Conservation (phyloP, 2,113 vertebrate species). For the Microcebus ravelobensis region DNA sequence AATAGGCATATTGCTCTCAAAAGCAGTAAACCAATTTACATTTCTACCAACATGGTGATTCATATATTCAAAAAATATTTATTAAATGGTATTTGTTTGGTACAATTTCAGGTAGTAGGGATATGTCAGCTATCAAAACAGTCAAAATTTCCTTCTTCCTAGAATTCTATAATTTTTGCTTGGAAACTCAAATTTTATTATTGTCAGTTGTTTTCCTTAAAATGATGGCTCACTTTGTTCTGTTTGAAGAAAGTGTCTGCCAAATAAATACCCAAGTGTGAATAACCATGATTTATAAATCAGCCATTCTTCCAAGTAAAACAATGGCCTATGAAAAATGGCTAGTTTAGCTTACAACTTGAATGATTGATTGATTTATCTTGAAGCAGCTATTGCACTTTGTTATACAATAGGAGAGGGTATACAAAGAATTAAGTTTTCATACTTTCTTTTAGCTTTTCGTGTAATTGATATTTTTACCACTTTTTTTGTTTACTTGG, state of each 20-base stretch:
- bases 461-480: neutral
- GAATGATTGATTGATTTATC: neutral
- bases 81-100: neutral
- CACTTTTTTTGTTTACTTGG: neutral
- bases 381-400: neutral
- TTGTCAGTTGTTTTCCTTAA: constrained; percentile 5
- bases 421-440: neutral
- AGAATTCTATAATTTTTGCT: neutral
- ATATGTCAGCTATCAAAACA: neutral
- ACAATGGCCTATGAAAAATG: neutral
- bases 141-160: neutral
- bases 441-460: neutral
- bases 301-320: neutral
- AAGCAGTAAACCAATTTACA: neutral
- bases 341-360: neutral
- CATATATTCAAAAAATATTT: neutral
- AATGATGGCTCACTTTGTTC: neutral
- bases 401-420: neutral
- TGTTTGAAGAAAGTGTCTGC: neutral
- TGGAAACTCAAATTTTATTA: neutral
- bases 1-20: neutral
- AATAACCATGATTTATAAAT: neutral
- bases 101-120: neutral
- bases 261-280: neutral
- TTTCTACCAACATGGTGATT: neutral